Evolutionary conservation across 1,140 invertebrate species (phyloP), one percentile per base, ranked within the genome.

Genomic region (Dufourea novaeangliae): DNA sequence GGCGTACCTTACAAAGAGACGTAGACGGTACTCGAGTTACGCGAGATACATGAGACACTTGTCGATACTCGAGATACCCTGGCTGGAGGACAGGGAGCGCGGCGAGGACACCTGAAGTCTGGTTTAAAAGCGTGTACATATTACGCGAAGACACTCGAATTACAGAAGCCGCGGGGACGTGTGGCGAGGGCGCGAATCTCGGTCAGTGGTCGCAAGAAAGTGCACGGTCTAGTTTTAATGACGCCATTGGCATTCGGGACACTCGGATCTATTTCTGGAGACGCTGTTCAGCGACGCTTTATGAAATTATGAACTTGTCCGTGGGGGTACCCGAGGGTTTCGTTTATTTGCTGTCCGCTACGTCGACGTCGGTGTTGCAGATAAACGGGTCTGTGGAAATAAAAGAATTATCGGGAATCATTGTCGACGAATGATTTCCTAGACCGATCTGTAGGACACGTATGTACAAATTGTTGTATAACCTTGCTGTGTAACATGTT

Each of bases 41-140:
- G 34, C 57, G 68, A 69, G 75, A 77, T 54, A 77, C 57, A 57
- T 63, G 75, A 77, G 75, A 77, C 71, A 77, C 75, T 77, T 71
- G 75, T 77, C 75, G 75, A 77, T 77, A 77, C 68, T 77, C 57
- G 75, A 77, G 75, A 77, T 77, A 77, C 75, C 68, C 59, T n/a
- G 67, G 32, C 72, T 68, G 37, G 34, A 56, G 71, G 50, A 29
- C 59, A 59, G n/a, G 32, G 27, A 25, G 56, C 20, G 34, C 29
- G 44, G 25, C 29, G 44, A 39, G 22, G 6, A 62, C 25, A 62
- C 56, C 74, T 52, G 67, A 76, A 50, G 74, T 77, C 34, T 39
- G 41, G n/a, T 37, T 70, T 54, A 70, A 77, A 71, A 62, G 67
- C 44, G 14, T 52, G 39, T n/a, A n/a, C 68, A 22, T 41, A 77